Evolutionary conservation across 2,797 vertebrate genomes (phyloP).

Genomic region (Gobionotothen gibberifrons): DNA sequence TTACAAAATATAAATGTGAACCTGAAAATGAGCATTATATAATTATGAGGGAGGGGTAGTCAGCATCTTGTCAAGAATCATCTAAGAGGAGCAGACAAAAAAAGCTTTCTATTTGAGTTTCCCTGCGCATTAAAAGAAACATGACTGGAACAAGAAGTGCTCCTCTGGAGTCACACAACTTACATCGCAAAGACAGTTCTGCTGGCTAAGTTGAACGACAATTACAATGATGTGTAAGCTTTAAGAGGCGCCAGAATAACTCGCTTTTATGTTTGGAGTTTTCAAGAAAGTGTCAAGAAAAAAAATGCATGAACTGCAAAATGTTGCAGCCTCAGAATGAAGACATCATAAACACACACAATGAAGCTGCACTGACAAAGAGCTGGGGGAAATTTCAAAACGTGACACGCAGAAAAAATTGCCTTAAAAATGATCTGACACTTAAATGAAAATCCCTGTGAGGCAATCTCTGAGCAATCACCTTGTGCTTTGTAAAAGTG

Average conservation of each 20-base stretch:
- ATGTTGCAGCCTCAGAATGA: constrained; percentile 38
- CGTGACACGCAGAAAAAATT: constrained; percentile 20
- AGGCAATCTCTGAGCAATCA: background rate
- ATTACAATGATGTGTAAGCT: constrained; percentile 62
- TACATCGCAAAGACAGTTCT: constrained; percentile 46
- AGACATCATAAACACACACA: constrained; percentile 57
- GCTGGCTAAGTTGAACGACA: constrained; percentile 39
- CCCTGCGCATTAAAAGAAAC: background rate
- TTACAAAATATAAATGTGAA: too few species aligned
- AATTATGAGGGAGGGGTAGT: constrained; percentile 41
- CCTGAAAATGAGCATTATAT: too few species aligned
- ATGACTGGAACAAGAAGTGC: constrained; percentile 22
- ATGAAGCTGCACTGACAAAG: constrained; percentile 39
- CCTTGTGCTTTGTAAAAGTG: constrained; percentile 23
- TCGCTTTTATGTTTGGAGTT: constrained; percentile 44
- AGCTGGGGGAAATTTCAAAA: constrained; percentile 36
- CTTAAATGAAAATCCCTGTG: constrained; percentile 22
- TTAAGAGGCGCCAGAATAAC: constrained; percentile 41
- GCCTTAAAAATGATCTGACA: constrained; percentile 28
- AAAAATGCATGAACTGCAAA: constrained; percentile 58
- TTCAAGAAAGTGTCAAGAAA: constrained; percentile 40
- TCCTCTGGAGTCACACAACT: constrained; percentile 26
- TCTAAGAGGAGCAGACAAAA: constrained; percentile 20
- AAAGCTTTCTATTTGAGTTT: constrained; percentile 11
- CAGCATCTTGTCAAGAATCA: constrained; percentile 42